These are phyloP conservation scores for Archips xylosteana DNA, from an alignment of 2,888 invertebrate species.

Conservation along the genomic window DNA sequence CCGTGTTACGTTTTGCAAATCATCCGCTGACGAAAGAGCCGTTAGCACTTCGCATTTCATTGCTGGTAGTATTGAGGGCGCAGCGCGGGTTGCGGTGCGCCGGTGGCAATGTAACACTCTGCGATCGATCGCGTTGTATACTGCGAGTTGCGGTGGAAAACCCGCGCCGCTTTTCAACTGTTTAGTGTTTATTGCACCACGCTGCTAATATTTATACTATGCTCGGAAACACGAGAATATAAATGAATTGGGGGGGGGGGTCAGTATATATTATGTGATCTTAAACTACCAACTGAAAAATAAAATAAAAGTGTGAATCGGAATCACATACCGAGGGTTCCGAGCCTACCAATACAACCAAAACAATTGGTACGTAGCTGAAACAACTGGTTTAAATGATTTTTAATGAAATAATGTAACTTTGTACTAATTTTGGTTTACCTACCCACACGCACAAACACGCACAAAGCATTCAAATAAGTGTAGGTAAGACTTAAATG, in stretches of 20 bases:
- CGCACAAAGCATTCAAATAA: too few relatives aligned
- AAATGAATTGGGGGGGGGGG: background rate
- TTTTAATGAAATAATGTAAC: too few relatives aligned
- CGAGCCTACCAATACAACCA: too few relatives aligned
- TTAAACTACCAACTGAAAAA: background rate
- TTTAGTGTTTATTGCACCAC: constrained; percentile 53
- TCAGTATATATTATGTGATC: constrained; percentile 3
- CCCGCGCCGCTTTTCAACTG: constrained; percentile 73
- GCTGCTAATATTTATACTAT: constrained; percentile 47
- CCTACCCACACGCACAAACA: too few relatives aligned
- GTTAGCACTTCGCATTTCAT: constrained; percentile 66
- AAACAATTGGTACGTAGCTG: too few relatives aligned
- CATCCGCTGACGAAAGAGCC: constrained; percentile 64
- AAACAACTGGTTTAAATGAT: too few relatives aligned
- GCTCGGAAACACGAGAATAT: background rate
- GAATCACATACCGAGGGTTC: too few relatives aligned
- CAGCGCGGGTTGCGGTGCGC: constrained; percentile 49
- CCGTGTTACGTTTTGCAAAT: constrained; percentile 74
- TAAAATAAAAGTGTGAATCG: too few relatives aligned
- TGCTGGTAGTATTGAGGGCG: constrained; percentile 59
- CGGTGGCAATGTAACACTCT: constrained; percentile 71
- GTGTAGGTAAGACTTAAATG: too few relatives aligned
- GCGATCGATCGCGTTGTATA: constrained; percentile 71
- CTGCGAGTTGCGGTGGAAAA: constrained; percentile 60
- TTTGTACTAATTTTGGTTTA: too few relatives aligned